A percentile compares a stretch with the other conserved stretches of the same genome.
Conservation (phyloP, 2,888 invertebrate species). For the Aphrophora alni region DNA sequence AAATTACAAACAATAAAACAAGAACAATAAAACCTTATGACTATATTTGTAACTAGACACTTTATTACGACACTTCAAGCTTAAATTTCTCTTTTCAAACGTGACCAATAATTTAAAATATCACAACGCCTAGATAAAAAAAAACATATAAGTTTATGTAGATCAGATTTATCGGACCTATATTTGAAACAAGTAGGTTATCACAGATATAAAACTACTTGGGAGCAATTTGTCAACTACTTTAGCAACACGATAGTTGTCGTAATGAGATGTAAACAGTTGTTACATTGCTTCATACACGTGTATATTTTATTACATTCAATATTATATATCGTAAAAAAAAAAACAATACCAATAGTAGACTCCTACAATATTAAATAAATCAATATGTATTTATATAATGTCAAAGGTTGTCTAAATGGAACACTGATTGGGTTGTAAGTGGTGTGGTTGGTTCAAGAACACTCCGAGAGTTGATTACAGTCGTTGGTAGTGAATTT, state of each 20-base stretch:
- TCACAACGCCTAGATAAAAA: neutral
- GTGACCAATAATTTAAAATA: neutral
- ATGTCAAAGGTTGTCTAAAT: too few relatives aligned
- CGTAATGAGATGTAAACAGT: conserved; percentile 3
- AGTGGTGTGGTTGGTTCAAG: too few relatives aligned
- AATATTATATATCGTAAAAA: neutral
- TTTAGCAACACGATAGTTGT: neutral
- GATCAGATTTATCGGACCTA: neutral
- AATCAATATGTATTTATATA: neutral
- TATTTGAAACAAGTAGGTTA: neutral
- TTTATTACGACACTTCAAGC: neutral
- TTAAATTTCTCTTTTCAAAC: neutral
- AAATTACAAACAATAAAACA: too few relatives aligned
- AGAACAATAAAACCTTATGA: neutral
- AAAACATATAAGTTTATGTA: neutral
- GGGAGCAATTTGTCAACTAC: neutral
- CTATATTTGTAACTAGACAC: neutral
- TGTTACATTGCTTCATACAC: neutral
- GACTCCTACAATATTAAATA: conserved; percentile 1
- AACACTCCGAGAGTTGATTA: too few relatives aligned
- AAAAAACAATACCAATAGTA: neutral
- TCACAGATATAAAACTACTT: neutral
- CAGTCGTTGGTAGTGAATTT: too few relatives aligned
- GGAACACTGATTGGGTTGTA: too few relatives aligned
- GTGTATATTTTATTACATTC: neutral